Evolutionary conservation across 2,888 invertebrate genomes (phyloP).

Genomic region (Epinotia brunnichana): DNA sequence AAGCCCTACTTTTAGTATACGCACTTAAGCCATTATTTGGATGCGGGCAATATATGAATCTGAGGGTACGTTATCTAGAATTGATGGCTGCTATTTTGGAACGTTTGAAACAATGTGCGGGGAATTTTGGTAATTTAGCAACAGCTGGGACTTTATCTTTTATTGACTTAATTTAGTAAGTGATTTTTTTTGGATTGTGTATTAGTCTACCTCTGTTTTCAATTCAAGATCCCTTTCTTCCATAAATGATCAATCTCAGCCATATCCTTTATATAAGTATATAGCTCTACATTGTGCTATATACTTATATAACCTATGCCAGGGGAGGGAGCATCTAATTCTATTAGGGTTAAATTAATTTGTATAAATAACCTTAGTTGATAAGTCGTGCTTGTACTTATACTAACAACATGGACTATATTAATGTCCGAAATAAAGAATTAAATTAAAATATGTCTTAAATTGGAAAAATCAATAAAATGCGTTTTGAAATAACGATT

Average conservation of each 20-base stretch:
- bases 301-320: too few species aligned
- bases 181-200: not conserved
- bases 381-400: too few species aligned
- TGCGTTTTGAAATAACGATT: too few species aligned
- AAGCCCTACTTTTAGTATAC: not conserved
- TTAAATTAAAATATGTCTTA: too few species aligned
- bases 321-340: too few species aligned
- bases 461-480: too few species aligned
- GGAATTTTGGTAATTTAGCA: conserved; percentile 33
- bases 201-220: not conserved
- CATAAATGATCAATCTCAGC: not conserved
- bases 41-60: conserved; percentile 63
- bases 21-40: conserved; percentile 64
- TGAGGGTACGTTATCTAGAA: conserved; percentile 43
- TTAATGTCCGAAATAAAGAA: too few species aligned
- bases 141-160: conserved; percentile 32
- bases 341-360: too few species aligned
- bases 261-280: too few species aligned
- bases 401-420: too few species aligned
- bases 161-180: not conserved
- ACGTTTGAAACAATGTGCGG: conserved; percentile 38
- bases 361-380: too few species aligned
- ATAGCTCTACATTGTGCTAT: too few species aligned
- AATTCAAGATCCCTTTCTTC: not conserved
- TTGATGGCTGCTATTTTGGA: conserved; percentile 48